Evolutionary conservation across 2,888 invertebrate species (phyloP).

Genomic region (Automeris io): DNA sequence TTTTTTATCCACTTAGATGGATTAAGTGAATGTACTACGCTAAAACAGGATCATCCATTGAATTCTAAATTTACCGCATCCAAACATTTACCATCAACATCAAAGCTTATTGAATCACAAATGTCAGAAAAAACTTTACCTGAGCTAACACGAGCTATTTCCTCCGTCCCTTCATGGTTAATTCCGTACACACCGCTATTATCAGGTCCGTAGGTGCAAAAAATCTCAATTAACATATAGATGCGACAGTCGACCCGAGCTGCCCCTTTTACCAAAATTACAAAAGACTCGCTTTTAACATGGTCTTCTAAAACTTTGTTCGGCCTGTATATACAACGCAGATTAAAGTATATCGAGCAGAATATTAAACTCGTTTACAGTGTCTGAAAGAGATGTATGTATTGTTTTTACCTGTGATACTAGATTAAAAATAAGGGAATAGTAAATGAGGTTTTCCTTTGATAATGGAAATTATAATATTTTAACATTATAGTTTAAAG

Average conservation of each 20-base stretch:
- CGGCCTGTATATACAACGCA: slow-evolving; percentile 28
- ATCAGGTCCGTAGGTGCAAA: slow-evolving; percentile 39
- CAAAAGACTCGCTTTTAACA: slow-evolving; percentile 59
- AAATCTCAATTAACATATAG: slow-evolving; percentile 69
- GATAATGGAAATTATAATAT: slow-evolving; percentile 42
- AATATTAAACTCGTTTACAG: slow-evolving; percentile 17
- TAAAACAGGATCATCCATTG: too few relatives aligned
- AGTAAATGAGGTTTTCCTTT: slow-evolving; percentile 40
- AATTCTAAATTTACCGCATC: slow-evolving; percentile 3
- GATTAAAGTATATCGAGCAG: slow-evolving; percentile 37
- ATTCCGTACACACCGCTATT: slow-evolving; percentile 41
- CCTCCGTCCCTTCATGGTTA: slow-evolving; percentile 49
- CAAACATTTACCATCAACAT: slow-evolving; percentile 4
- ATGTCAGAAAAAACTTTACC: slow-evolving; percentile 24
- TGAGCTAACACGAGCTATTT: slow-evolving; percentile 34
- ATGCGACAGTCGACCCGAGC: slow-evolving; percentile 41
- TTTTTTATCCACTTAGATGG: too few relatives aligned
- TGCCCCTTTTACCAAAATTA: slow-evolving; percentile 66
- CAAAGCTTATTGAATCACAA: slow-evolving; percentile 9
- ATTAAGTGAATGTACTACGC: too few relatives aligned
- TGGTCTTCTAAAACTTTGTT: slow-evolving; percentile 39
- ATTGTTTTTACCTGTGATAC: background rate
- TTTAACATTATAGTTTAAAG: slow-evolving; percentile 27
- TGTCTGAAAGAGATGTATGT: background rate
- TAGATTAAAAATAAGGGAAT: slow-evolving; percentile 37